Percentiles rank a stretch among this genome's conserved stretches.
Evolutionary conservation across 30 jellyfish, hydroid and myxozoan genomes (phyloP).

Genomic region (Turritopsis rubra): DNA sequence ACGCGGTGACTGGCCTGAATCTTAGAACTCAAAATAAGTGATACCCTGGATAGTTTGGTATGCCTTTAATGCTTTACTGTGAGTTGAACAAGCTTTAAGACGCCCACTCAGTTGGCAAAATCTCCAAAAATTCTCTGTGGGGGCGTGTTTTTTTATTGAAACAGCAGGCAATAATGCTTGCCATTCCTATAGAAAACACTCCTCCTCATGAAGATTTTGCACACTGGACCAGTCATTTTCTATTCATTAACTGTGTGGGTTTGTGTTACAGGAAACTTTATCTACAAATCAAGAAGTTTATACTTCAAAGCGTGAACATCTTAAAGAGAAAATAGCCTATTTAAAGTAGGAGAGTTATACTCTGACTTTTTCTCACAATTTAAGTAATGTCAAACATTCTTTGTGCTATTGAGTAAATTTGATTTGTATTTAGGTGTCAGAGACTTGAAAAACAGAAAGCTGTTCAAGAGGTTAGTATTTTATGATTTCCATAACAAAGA

Average conservation of each 20-base stretch:
- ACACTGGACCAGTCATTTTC: background rate
- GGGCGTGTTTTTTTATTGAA: no score
- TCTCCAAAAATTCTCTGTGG: no score
- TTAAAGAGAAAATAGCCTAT: background rate
- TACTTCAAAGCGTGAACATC: background rate
- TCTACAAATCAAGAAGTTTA: background rate
- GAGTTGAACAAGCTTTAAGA: no score
- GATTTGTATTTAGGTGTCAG: background rate
- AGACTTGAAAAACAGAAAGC: constrained; percentile 1
- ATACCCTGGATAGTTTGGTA: no score
- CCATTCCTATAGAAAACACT: no score
- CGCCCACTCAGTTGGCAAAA: no score
- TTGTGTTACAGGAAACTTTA: constrained; percentile 1
- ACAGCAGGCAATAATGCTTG: no score
- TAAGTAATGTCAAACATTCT: background rate
- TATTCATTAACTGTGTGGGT: background rate
- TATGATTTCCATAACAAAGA: no score
- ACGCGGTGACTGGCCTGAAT: no score
- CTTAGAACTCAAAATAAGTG: no score
- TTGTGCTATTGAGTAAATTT: background rate
- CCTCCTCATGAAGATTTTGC: no score
- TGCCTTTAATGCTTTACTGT: no score
- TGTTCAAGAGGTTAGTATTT: constrained; percentile 6
- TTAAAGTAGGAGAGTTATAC: background rate
- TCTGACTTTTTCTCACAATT: background rate